A percentile compares a stretch with the other conserved stretches of the same genome.
Conservation (phyloP, 2,113 vertebrate genomes). For the Mesitornis unicolor region DNA sequence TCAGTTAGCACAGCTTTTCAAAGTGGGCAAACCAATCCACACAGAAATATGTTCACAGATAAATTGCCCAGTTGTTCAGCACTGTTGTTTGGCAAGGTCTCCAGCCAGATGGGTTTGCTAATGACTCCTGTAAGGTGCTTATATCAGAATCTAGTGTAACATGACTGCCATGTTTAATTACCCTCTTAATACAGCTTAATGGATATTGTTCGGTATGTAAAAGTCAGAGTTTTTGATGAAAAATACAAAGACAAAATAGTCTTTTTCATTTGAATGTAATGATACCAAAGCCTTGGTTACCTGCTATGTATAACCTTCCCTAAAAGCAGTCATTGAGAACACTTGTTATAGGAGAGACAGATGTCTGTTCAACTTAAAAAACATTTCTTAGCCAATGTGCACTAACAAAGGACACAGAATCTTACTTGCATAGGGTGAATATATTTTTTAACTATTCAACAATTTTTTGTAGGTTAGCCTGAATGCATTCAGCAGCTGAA, state of each 20-base stretch:
- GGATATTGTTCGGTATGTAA: neutral
- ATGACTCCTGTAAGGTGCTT: conserved; percentile 58
- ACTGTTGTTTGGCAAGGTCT: conserved; percentile 39
- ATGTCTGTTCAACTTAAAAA: neutral
- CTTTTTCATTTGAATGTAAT: neutral
- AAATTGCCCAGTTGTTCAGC: neutral
- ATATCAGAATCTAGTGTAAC: conserved; percentile 20
- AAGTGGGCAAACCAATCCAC: neutral
- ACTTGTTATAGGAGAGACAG: neutral
- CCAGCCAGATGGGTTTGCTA: conserved; percentile 58
- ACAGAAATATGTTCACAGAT: neutral
- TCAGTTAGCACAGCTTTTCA: neutral
- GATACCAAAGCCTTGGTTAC: neutral
- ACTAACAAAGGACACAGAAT: neutral
- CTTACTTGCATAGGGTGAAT: neutral
- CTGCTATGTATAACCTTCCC: neutral
- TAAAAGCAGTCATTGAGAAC: neutral
- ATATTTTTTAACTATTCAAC: neutral
- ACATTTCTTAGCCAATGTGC: neutral
- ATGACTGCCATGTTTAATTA: conserved; percentile 60
- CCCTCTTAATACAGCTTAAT: neutral
- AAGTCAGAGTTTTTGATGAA: neutral
- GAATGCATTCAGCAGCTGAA: neutral
- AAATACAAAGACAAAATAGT: neutral
- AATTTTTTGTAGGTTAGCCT: neutral